These are phyloP conservation scores for Trichogramma dendrolimi DNA, from an alignment of 2,888 invertebrate genomes.

Conservation along the genomic window DNA sequence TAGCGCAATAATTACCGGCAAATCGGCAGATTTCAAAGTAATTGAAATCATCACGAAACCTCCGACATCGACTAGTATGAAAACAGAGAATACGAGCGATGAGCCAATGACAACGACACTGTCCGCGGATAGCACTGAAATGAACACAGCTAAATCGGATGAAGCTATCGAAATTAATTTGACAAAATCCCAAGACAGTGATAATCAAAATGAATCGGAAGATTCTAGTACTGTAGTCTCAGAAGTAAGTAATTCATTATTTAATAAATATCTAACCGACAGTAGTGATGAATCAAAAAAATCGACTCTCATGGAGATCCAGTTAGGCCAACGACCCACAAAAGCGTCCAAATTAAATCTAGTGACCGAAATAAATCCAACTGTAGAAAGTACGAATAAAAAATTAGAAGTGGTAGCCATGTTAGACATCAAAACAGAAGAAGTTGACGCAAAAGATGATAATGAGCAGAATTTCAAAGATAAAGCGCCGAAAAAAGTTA, in stretches of 20 bases:
- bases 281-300: conserved; percentile 21
- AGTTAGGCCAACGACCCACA: conserved; percentile 9
- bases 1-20: not conserved
- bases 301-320: conserved; percentile 13
- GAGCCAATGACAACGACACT: not conserved
- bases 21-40: too few species aligned
- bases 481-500: too few species aligned
- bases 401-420: conserved; percentile 2
- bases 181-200: too few species aligned
- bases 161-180: too few species aligned
- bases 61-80: not conserved
- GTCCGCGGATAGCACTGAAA: not conserved
- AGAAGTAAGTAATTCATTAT: conserved; percentile 25
- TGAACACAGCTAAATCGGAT: not conserved
- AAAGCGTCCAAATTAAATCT: conserved; percentile 16
- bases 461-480: too few species aligned
- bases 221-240: conserved; percentile 9
- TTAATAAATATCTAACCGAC: conserved; percentile 16
- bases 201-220: conserved; percentile 14
- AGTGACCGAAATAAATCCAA: conserved; percentile 15
- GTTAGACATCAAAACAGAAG: conserved; percentile 3
- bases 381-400: conserved; percentile 6
- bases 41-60: not conserved
- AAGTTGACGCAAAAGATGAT: not conserved
- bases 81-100: not conserved